Conservation (phyloP, 1,140 invertebrate genomes). For the Drosophila simulans region DNA sequence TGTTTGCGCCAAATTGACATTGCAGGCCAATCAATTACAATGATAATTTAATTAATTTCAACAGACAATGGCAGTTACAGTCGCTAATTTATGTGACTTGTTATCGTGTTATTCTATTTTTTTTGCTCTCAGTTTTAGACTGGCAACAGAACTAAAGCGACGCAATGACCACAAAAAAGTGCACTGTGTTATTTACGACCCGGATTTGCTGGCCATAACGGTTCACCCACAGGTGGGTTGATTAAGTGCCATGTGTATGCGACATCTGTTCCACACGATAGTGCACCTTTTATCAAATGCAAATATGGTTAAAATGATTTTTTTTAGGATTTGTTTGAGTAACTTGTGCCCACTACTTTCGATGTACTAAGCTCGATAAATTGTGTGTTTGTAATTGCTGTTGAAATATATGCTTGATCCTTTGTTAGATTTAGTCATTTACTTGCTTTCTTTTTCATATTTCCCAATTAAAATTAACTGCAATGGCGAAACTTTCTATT, state of each 20-base stretch:
- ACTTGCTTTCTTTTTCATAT: neutral
- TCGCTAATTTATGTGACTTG: slow-evolving; percentile 6
- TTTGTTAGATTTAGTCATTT: neutral
- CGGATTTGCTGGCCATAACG: slow-evolving; percentile 1
- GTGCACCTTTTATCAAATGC: too few species aligned
- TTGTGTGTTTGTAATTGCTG: too few species aligned
- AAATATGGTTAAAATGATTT: too few species aligned
- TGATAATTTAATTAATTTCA: slow-evolving; percentile 72
- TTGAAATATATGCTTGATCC: neutral
- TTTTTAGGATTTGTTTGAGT: too few species aligned
- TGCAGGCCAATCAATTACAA: slow-evolving; percentile 69
- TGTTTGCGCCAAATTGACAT: slow-evolving; percentile 18
- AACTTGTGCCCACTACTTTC: too few species aligned
- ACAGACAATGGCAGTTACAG: slow-evolving; percentile 45
- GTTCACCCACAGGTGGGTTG: slow-evolving; percentile 7
- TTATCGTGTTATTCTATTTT: neutral
- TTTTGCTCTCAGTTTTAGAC: neutral
- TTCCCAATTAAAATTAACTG: neutral
- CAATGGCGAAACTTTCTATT: neutral
- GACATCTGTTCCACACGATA: too few species aligned
- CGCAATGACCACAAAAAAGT: slow-evolving; percentile 5
- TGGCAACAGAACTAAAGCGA: neutral
- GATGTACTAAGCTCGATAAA: too few species aligned
- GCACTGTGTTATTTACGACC: slow-evolving; percentile 12
- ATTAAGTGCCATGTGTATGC: neutral